Conservation (phyloP, 2,113 vertebrate genomes). For the Myiopsitta monachus region DNA sequence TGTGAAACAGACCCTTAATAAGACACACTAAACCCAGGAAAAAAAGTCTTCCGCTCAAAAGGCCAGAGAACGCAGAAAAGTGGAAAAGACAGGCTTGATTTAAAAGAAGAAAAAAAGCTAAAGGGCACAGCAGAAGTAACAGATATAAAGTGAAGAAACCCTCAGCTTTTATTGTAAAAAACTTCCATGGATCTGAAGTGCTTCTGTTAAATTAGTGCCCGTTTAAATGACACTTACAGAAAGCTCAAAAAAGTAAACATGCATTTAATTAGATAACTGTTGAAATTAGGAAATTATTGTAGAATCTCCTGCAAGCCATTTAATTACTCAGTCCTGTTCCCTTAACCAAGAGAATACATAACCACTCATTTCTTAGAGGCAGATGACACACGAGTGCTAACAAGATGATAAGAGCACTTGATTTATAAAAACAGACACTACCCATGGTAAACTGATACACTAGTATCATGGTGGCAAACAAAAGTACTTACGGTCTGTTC, state of each 20-base stretch:
- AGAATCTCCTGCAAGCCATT: neutral
- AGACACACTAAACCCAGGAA: neutral
- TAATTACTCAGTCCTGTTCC: neutral
- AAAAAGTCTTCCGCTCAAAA: neutral
- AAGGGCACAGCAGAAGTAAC: neutral
- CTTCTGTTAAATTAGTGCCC: neutral
- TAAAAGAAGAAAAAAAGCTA: neutral
- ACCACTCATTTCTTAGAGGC: neutral
- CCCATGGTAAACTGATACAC: neutral
- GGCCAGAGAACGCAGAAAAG: neutral
- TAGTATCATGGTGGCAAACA: neutral
- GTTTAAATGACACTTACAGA: neutral
- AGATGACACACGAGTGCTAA: neutral
- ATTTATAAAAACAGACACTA: neutral
- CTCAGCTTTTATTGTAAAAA: neutral
- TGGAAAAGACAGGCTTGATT: neutral
- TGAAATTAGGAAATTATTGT: neutral
- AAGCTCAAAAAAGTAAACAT: neutral
- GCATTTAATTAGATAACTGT: neutral
- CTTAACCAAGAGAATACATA: neutral
- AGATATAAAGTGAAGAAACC: neutral
- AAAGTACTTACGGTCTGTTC: constrained; percentile 74
- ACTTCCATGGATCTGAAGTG: neutral
- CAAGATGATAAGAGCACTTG: neutral
- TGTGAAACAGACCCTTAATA: neutral